Percentiles rank a stretch among this genome's conserved stretches.
Conservation (phyloP, 1,140 invertebrate species). For the Vanessa tameamea region DNA sequence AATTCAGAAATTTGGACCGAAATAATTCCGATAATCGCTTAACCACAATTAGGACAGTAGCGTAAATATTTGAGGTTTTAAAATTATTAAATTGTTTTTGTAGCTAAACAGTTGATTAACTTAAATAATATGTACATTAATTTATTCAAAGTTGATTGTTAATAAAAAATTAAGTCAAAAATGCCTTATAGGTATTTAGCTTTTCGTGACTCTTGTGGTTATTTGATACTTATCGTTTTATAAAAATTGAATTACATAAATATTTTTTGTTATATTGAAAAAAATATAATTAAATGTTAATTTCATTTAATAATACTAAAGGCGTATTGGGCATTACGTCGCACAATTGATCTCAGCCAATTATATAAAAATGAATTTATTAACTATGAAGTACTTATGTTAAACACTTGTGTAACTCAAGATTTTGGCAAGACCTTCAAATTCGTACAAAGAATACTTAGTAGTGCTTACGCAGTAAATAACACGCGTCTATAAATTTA, state of each 20-base stretch:
- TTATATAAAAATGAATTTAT: not conserved
- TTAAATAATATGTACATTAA: not conserved
- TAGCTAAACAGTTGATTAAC: too few species aligned
- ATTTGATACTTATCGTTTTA: not conserved
- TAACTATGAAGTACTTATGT: not conserved
- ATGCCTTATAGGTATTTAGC: not conserved
- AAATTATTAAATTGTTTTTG: too few species aligned
- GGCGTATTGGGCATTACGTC: too few species aligned
- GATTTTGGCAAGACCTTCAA: not conserved
- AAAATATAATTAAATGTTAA: too few species aligned
- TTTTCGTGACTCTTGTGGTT: not conserved
- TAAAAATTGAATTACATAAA: too few species aligned
- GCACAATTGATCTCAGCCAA: not conserved
- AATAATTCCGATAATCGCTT: not conserved
- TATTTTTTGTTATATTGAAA: too few species aligned
- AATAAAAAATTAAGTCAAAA: not conserved
- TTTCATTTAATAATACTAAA: too few species aligned
- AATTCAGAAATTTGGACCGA: not conserved
- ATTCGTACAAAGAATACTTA: not conserved
- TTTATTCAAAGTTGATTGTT: not conserved
- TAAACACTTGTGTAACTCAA: not conserved
- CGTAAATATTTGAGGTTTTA: too few species aligned
- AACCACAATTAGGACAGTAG: not conserved
- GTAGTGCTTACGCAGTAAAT: slow-evolving; percentile 15
- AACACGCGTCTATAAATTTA: slow-evolving; percentile 51